Percentiles rank a stretch among this genome's conserved stretches.
Conservation (phyloP, 1,140 invertebrate species). For the Drosophila asahinai region DNA sequence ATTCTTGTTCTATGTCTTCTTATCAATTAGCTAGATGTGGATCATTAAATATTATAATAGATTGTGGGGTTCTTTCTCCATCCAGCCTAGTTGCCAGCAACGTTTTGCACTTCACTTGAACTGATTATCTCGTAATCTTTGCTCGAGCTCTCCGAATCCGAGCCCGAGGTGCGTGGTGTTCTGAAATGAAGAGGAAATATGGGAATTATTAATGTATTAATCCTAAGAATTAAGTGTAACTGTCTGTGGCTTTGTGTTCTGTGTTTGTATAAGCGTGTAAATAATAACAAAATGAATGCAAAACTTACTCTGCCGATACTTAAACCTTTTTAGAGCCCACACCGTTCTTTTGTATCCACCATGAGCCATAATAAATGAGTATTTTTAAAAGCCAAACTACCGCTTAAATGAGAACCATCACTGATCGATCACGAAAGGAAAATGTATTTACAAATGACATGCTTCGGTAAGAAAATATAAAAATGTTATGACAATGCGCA, state of each 20-base stretch:
- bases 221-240: constrained; percentile 6
- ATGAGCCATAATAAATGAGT: constrained; percentile 27
- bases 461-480: constrained; percentile 25
- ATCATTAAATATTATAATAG: constrained; percentile 62
- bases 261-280: not conserved
- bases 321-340: constrained; percentile 38
- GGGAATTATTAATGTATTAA: constrained; percentile 1
- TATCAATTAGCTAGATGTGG: constrained; percentile 74
- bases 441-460: constrained; percentile 50
- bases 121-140: constrained; percentile 84
- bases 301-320: constrained; percentile 65
- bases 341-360: constrained; percentile 4
- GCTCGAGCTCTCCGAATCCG: constrained; percentile 80
- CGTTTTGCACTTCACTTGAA: constrained; percentile 84
- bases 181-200: constrained; percentile 54
- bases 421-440: constrained; percentile 14
- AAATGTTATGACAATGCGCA: constrained; percentile 27
- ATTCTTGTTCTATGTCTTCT: constrained; percentile 54
- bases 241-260: not conserved
- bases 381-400: constrained; percentile 27
- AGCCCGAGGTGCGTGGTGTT: constrained; percentile 72
- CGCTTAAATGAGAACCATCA: constrained; percentile 29
- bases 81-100: constrained; percentile 69
- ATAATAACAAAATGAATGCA: constrained; percentile 20
- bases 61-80: constrained; percentile 32